Evolutionary conservation across 2,888 invertebrate species (phyloP).

Genomic region (Dolichomitus sp.): DNA sequence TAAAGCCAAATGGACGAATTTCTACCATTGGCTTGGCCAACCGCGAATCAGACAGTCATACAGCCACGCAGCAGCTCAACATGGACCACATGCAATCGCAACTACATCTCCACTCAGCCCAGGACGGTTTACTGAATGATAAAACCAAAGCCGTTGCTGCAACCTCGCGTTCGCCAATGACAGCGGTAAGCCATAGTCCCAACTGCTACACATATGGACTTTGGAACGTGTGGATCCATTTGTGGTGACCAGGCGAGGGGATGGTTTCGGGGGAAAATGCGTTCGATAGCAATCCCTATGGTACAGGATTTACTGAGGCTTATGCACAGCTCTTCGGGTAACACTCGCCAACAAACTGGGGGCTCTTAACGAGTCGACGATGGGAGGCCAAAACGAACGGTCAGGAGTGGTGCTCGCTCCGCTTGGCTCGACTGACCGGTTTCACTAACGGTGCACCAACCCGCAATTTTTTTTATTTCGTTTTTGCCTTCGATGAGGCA

Average conservation of each 20-base stretch:
- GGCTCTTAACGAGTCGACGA: constrained; percentile 36
- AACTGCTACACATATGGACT: constrained; percentile 29
- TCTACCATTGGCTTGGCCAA: constrained; percentile 66
- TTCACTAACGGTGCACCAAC: constrained; percentile 64
- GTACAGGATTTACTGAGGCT: constrained; percentile 55
- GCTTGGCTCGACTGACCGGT: constrained; percentile 62
- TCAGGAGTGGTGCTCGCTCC: constrained; percentile 15
- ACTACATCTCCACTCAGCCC: constrained; percentile 22
- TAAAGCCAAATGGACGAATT: constrained; percentile 60
- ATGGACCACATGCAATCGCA: constrained; percentile 45
- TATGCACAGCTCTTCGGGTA: constrained; percentile 49
- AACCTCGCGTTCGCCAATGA: constrained; percentile 39
- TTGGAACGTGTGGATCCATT: constrained; percentile 46
- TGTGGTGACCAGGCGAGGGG: constrained; percentile 41
- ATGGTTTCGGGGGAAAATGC: constrained; percentile 49
- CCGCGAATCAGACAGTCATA: constrained; percentile 1
- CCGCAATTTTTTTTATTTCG: constrained; percentile 40
- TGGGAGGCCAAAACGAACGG: constrained; percentile 44
- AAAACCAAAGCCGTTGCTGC: constrained; percentile 57
- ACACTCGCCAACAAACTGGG: neutral
- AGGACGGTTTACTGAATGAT: constrained; percentile 44
- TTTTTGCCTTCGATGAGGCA: constrained; percentile 19
- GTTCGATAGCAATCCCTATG: constrained; percentile 51
- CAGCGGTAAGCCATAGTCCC: constrained; percentile 46
- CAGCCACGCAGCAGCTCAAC: neutral